Evolutionary conservation across 53 echinoderm and acorn worm species (phyloP), one percentile per base, ranked within the genome.

Genomic region (Stichopus horrens): DNA sequence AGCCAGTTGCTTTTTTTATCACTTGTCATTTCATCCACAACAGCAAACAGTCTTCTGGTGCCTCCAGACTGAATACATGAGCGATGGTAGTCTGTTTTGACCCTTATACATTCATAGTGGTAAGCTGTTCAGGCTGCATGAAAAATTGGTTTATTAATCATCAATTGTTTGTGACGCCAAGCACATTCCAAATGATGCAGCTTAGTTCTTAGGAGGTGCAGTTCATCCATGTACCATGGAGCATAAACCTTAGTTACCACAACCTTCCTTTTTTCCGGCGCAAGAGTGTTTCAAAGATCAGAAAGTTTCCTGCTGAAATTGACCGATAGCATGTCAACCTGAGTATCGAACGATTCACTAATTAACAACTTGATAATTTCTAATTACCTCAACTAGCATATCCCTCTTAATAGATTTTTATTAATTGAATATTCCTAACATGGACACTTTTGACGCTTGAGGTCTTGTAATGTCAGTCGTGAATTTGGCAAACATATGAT

Each of bases 71-170:
- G 13, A 67, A 67, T 67, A 3, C 68, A n/a, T 67, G 68, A 67
- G 11, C 3, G 68, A 67, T 67, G 68, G 68, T 67, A 67, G n/a
- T 67, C 68, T 11, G 68, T 67, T 67, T 67, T 67, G 68, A n/a
- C 68, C n/a, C 68, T 67, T 67, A 14, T 67, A 3, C 68, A 67
- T n/a, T 67, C 68, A 3, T n/a, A 14, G 81, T 81, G 81, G 58
- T 81, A 53, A 16, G 57, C 16, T 54, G 55, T 55, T 55, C 81
- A 55, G 57, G 57, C 81, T 81, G 6, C 81, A 57, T 81, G 55
- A 21, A 81, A 81, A 81, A 81, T 81, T 81, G 56, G 81, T 75
- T 75, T 7, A 19, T 75, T 75, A 19, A 75, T 23, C 75, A 14
- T 19, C 75, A 16, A 23, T 75, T 21, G 20, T 75, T 13, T 9